These are phyloP conservation scores for Manduca sexta DNA, from an alignment of 1,140 invertebrate species.

Conservation along the genomic window DNA sequence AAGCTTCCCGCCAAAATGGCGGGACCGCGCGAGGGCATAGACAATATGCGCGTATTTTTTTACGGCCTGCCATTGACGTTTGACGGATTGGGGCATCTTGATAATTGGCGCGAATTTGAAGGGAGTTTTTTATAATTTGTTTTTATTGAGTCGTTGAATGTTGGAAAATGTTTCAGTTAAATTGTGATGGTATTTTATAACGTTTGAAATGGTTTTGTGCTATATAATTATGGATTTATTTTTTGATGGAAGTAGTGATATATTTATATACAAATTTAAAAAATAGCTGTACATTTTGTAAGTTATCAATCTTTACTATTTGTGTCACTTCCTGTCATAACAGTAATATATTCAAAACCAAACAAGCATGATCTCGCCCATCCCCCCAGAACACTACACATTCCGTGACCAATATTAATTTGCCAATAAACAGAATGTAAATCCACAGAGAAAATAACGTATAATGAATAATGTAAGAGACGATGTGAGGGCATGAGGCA, in stretches of 20 bases:
- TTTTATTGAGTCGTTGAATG: not conserved
- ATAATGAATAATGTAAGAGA: slow-evolving; percentile 60
- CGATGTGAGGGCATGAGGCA: slow-evolving; percentile 7
- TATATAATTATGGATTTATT: too few relatives aligned
- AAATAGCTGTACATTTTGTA: too few relatives aligned
- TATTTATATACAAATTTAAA: too few relatives aligned
- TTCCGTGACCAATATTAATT: not conserved
- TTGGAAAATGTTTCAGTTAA: not conserved
- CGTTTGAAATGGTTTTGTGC: too few relatives aligned
- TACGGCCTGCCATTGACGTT: slow-evolving; percentile 58
- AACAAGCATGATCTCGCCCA: too few relatives aligned
- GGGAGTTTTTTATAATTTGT: not conserved
- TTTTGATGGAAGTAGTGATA: too few relatives aligned
- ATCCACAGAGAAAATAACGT: slow-evolving; percentile 6
- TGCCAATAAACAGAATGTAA: slow-evolving; percentile 1
- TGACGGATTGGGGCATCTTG: slow-evolving; percentile 42
- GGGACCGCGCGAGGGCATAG: not conserved
- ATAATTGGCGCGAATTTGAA: slow-evolving; percentile 34
- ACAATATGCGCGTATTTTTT: slow-evolving; percentile 57
- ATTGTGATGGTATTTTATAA: too few relatives aligned
- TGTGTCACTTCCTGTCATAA: too few relatives aligned
- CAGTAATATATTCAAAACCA: too few relatives aligned
- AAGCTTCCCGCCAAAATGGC: not conserved
- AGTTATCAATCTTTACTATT: too few relatives aligned
- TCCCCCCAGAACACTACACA: too few relatives aligned